Evolutionary conservation across 2,888 invertebrate genomes (phyloP).

Genomic region (Synanthedon myopaeformis): DNA sequence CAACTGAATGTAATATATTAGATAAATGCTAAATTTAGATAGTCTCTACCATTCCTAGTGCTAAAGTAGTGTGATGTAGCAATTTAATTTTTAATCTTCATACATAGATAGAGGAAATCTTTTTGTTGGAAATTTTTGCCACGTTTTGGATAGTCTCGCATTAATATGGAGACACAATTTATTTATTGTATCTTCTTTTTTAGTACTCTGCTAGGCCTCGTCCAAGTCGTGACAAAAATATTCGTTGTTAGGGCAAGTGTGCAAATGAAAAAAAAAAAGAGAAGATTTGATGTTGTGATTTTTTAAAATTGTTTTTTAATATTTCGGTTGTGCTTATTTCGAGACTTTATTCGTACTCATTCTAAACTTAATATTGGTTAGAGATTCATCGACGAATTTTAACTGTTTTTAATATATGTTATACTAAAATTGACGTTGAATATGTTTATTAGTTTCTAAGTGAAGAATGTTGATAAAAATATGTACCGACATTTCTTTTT

Average conservation of each 20-base stretch:
- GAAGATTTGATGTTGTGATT: constrained; percentile 20
- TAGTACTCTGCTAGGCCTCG: background rate
- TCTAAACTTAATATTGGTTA: constrained; percentile 12
- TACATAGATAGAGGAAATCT: constrained; percentile 15
- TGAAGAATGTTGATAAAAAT: background rate
- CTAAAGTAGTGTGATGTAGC: constrained; percentile 17
- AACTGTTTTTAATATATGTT: constrained; percentile 1
- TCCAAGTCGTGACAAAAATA: background rate
- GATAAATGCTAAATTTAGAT: constrained; percentile 1
- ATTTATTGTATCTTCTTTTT: background rate
- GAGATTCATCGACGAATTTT: constrained; percentile 3
- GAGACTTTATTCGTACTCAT: constrained; percentile 9
- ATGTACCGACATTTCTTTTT: too few species aligned
- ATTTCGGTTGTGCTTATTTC: constrained; percentile 35
- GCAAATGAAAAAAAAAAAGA: constrained; percentile 17
- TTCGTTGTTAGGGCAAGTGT: constrained; percentile 24
- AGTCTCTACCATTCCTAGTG: constrained; percentile 25
- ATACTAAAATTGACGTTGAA: background rate
- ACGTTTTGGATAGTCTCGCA: background rate
- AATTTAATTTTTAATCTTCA: constrained; percentile 14
- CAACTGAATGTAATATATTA: too few species aligned
- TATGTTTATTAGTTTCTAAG: background rate
- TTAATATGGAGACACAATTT: too few species aligned
- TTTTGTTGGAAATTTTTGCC: constrained; percentile 1
- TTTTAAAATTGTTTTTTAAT: constrained; percentile 9